Percentiles rank a stretch among this genome's conserved stretches.
Conservation (phyloP, 2,113 vertebrate genomes). For the Uropsilus gracilis region DNA sequence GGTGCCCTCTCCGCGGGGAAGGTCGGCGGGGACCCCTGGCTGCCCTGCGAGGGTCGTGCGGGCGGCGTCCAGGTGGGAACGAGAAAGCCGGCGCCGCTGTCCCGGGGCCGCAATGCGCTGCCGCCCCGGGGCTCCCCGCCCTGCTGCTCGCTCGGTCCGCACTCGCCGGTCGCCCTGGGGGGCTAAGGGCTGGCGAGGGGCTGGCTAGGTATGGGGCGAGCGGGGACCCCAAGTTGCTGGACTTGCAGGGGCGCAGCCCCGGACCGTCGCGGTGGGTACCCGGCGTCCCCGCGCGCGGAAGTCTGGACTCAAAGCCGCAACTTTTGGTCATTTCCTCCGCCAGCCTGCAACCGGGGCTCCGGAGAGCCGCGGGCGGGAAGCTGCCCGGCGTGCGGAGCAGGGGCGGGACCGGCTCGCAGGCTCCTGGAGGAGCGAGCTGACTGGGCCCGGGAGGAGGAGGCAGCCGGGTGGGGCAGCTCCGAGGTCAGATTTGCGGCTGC, state of each 20-base stretch:
- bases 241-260: neutral
- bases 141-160: too few relatives aligned
- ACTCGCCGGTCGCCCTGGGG: too few relatives aligned
- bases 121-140: neutral
- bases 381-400: neutral
- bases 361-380: neutral
- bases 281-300: neutral
- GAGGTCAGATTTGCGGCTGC: neutral
- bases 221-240: neutral
- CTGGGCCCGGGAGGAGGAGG: neutral
- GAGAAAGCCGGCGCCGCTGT: neutral
- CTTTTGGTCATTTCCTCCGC: slow-evolving; percentile 51
- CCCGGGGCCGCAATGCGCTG: neutral
- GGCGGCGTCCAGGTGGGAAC: neutral
- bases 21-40: neutral
- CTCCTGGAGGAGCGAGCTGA: neutral
- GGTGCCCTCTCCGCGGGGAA: neutral
- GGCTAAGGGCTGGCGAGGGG: too few relatives aligned
- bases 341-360: neutral
- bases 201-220: too few relatives aligned
- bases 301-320: slow-evolving; percentile 33
- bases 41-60: neutral
- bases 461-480: neutral
- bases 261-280: neutral
- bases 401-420: neutral